Conservation (phyloP, 2,113 vertebrate species). For the Asarcornis scutulata region DNA sequence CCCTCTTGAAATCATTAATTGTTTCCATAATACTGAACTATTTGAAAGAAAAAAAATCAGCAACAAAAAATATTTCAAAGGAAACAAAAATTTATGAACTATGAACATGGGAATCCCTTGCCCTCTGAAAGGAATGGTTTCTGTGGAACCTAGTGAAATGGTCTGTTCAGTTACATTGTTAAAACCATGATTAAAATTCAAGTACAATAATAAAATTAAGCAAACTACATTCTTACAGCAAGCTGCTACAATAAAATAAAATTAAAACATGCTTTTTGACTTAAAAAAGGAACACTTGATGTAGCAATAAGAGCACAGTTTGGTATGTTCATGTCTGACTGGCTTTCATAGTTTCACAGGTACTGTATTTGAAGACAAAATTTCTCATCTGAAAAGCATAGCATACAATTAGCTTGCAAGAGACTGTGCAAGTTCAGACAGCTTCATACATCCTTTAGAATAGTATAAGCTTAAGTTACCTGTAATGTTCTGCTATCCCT, state of each 20-base stretch:
- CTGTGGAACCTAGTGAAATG: slow-evolving; percentile 74
- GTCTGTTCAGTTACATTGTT: slow-evolving; percentile 75
- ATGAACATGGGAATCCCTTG: slow-evolving; percentile 69
- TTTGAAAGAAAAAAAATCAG: slow-evolving; percentile 24
- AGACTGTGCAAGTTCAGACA: slow-evolving; percentile 70
- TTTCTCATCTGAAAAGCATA: slow-evolving; percentile 58
- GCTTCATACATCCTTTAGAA: slow-evolving; percentile 67
- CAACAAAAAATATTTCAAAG: slow-evolving; percentile 52
- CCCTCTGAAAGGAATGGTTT: slow-evolving; percentile 78
- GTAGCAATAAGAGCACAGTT: slow-evolving; percentile 92
- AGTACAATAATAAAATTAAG: slow-evolving; percentile 81
- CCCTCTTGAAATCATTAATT: slow-evolving; percentile 74
- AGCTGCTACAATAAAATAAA: slow-evolving; percentile 80
- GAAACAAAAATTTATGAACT: slow-evolving; percentile 25
- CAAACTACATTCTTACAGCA: slow-evolving; percentile 78
- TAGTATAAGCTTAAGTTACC: slow-evolving; percentile 46
- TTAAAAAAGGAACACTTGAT: slow-evolving; percentile 88
- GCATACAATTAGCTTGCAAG: slow-evolving; percentile 59
- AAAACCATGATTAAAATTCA: slow-evolving; percentile 87
- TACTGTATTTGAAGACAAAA: slow-evolving; percentile 57
- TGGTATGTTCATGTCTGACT: slow-evolving; percentile 82
- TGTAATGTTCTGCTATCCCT: slow-evolving; percentile 69
- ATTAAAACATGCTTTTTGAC: slow-evolving; percentile 77
- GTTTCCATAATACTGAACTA: slow-evolving; percentile 82
- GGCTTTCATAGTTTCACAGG: slow-evolving; percentile 75